These are phyloP conservation scores for Periparus ater DNA, from an alignment of 2,797 vertebrate genomes.

Conservation along the genomic window DNA sequence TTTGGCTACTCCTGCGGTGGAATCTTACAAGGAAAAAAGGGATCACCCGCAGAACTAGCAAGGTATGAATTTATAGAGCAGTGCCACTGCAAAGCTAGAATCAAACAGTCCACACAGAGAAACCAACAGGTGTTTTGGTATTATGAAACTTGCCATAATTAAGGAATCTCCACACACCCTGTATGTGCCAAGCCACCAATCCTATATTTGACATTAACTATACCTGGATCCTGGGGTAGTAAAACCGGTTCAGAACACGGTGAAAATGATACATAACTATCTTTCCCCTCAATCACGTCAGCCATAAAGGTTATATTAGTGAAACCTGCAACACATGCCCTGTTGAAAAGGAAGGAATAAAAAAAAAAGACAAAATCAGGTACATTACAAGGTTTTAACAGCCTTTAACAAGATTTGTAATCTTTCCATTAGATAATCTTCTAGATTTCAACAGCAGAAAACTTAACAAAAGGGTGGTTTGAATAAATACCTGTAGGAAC, in stretches of 20 bases:
- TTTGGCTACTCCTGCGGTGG: neutral
- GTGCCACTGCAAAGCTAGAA: neutral
- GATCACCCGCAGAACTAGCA: neutral
- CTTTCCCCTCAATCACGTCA: slow-evolving; percentile 17
- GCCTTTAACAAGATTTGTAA: neutral
- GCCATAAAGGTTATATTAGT: slow-evolving; percentile 62
- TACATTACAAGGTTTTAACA: neutral
- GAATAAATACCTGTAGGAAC: slow-evolving; percentile 73
- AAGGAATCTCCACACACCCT: neutral
- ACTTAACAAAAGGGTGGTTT: neutral
- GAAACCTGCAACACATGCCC: slow-evolving; percentile 77
- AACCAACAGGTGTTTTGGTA: neutral
- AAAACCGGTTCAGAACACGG: slow-evolving; percentile 35
- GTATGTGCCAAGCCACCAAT: neutral
- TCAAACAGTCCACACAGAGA: neutral
- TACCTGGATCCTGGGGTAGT: slow-evolving; percentile 80
- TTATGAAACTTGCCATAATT: neutral
- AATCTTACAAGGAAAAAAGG: neutral
- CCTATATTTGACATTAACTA: neutral
- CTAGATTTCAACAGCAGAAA: neutral
- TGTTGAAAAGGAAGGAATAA: slow-evolving; percentile 8
- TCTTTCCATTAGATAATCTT: neutral
- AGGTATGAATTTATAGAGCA: neutral
- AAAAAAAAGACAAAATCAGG: neutral
- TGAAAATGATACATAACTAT: slow-evolving; percentile 72